Conservation (phyloP, 2,797 vertebrate species). For the Pipistrellus pygmaeus region DNA sequence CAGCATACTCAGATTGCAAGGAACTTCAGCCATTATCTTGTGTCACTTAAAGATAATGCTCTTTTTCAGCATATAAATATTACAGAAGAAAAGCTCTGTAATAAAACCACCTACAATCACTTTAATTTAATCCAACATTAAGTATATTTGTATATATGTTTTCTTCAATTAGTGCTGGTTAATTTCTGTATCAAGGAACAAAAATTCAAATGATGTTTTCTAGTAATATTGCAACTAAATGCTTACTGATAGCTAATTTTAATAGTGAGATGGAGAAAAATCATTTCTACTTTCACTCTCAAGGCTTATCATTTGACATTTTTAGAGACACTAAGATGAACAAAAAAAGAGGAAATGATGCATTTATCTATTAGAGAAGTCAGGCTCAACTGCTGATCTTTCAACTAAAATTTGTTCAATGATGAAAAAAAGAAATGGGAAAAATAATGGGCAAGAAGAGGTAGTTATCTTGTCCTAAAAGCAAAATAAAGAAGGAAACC, state of each 20-base stretch:
- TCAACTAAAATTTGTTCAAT: not conserved
- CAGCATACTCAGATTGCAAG: not conserved
- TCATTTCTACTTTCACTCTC: not conserved
- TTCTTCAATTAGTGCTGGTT: not conserved
- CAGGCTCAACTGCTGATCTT: slow-evolving; percentile 42
- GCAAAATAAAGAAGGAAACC: not conserved
- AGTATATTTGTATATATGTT: not conserved
- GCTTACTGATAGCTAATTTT: not conserved
- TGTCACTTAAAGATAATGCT: not conserved
- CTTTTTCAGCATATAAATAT: not conserved
- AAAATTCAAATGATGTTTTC: not conserved
- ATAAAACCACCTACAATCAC: not conserved
- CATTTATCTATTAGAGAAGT: not conserved
- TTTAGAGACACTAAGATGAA: slow-evolving; percentile 57
- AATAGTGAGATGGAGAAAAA: not conserved
- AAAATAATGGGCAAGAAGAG: not conserved
- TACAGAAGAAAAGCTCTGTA: not conserved
- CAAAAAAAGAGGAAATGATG: not conserved
- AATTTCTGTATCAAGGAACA: slow-evolving; percentile 17
- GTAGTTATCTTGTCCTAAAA: slow-evolving; percentile 18
- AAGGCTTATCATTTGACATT: not conserved
- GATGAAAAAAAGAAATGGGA: not conserved
- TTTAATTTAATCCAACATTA: not conserved
- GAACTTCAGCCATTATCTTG: not conserved
- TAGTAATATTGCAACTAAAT: slow-evolving; percentile 31